Conservation (phyloP, 2,888 invertebrate species). For the Euphydryas editha region DNA sequence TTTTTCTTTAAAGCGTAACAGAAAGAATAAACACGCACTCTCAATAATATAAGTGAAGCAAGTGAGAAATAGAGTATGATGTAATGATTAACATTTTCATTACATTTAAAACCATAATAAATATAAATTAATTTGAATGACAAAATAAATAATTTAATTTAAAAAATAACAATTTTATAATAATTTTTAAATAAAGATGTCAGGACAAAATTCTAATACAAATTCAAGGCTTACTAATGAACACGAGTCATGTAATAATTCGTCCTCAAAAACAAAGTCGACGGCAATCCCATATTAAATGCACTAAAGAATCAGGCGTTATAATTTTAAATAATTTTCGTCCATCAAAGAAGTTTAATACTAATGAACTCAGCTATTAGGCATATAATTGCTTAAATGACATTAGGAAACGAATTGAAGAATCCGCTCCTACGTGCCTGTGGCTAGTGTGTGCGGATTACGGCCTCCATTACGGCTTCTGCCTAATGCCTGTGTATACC, state of each 20-base stretch:
- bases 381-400: slow-evolving; percentile 39
- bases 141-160: too few species aligned
- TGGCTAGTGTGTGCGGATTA: slow-evolving; percentile 48
- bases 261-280: background rate
- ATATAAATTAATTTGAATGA: too few species aligned
- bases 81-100: too few species aligned
- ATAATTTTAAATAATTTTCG: slow-evolving; percentile 14
- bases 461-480: slow-evolving; percentile 41
- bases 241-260: background rate
- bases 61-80: too few species aligned
- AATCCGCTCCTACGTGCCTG: slow-evolving; percentile 49
- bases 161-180: too few species aligned
- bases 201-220: too few species aligned
- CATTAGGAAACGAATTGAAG: slow-evolving; percentile 39
- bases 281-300: background rate
- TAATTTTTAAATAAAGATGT: too few species aligned
- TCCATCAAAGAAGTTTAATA: slow-evolving; percentile 13
- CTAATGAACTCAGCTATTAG: slow-evolving; percentile 23
- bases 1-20: too few species aligned
- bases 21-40: too few species aligned
- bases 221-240: too few species aligned
- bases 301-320: background rate
- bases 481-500: slow-evolving; percentile 44
- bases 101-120: too few species aligned
- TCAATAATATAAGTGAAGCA: too few species aligned